Evolutionary conservation across 2,888 invertebrate species (phyloP), one percentile per base, ranked within the genome.

Genomic region (Podotricha telesiphe): DNA sequence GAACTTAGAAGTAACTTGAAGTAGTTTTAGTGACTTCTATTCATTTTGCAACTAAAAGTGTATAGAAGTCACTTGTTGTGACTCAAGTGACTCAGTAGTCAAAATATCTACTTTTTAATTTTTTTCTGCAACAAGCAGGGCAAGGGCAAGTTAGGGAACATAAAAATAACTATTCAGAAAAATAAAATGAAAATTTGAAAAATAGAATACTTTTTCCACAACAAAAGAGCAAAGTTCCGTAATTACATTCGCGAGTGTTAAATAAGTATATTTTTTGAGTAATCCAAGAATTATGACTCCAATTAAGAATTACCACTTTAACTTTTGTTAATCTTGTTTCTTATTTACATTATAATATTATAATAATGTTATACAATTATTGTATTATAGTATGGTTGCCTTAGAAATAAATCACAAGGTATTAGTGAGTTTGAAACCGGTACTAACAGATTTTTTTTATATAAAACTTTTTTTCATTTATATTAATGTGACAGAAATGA

Each of bases 271-370:
- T 64, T n/a, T 53, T 37, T 42, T 15, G 65, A 55, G 42, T 42
- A 65, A 28, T 65, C 45, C 8, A 50, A 66, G 5, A 66, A 66
- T 48, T 58, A 40, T 53, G 47, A 45, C 55, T 65, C 11, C 45
- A 65, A 37, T 56, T 58, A 37, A 65, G 19, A 65, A 65, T 48
- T 65, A 58, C 19, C 56, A 37, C 17, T 45, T 37, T 48, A n/a
- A 66, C 48, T 56, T 37, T n/a, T n/a, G 37, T 13, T 65, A 48
- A 56, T 66, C 40, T 50, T 58, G 37, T 66, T 58, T 22, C 58
- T 58, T 48, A 58, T 66, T 66, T 48, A 58, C 37, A 22, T 58
- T 58, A 20, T 13, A 20, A 48, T 28, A 5, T 6, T 22, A 22
- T n/a, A 48, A 58, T 58, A 17, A 56, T 58, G 37, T 37, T 40